phyloP scores from a whole-genome alignment of 2,113 vertebrate species.

The Sorex araneus region DNA sequence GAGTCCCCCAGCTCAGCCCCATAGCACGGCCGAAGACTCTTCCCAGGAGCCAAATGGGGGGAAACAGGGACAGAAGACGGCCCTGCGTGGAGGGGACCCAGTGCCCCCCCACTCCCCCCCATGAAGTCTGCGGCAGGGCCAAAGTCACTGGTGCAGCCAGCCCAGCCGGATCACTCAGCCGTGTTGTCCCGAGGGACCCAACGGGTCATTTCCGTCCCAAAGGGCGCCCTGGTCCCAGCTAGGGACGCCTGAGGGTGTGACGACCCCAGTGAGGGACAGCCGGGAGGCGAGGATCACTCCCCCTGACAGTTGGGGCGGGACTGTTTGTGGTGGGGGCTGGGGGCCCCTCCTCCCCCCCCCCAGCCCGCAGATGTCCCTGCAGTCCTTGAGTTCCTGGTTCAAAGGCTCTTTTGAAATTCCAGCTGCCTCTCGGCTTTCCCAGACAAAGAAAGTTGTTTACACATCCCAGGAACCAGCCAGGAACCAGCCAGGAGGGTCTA shows the following conservation, averaged over 20 bases:
- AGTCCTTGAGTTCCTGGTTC: constrained; percentile 18
- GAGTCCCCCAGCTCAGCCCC: not conserved
- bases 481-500: too few species aligned
- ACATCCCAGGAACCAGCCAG: not conserved
- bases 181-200: not conserved
- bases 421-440: not conserved
- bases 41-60: not conserved
- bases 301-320: too few species aligned
- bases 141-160: not conserved
- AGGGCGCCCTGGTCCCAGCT: too few species aligned
- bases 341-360: too few species aligned
- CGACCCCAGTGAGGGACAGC: too few species aligned
- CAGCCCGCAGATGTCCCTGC: too few species aligned
- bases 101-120: not conserved
- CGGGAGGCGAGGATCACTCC: too few species aligned
- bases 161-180: too few species aligned
- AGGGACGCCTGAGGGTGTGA: too few species aligned
- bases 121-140: not conserved
- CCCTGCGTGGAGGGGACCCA: too few species aligned
- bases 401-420: not conserved
- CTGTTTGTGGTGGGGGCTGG: too few species aligned
- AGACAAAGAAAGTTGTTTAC: not conserved
- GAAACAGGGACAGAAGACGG: not conserved
- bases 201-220: too few species aligned
- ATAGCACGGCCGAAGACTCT: not conserved